Conservation (phyloP, 2,797 vertebrate genomes). For the Oryzias dopingdopingensis region DNA sequence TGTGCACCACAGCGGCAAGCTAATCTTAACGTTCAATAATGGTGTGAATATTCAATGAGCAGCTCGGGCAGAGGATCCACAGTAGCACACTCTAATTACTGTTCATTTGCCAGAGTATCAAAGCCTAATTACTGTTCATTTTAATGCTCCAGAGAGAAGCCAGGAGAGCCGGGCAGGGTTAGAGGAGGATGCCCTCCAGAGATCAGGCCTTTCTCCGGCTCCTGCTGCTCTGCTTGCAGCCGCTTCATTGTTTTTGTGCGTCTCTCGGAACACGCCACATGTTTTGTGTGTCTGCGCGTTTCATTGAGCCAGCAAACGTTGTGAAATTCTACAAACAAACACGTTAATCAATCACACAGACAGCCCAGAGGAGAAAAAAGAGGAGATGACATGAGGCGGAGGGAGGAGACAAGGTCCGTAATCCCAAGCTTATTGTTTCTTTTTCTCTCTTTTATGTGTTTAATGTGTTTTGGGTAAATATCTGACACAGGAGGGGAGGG, state of each 20-base stretch:
- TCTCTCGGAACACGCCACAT: slow-evolving; percentile 25
- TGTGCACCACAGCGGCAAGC: slow-evolving; percentile 79
- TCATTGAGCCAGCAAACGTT: slow-evolving; percentile 87
- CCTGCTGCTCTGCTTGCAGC: slow-evolving; percentile 79
- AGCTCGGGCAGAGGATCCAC: slow-evolving; percentile 89
- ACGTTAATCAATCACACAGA: slow-evolving; percentile 89
- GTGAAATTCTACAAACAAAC: slow-evolving; percentile 93
- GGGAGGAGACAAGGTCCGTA: slow-evolving; percentile 72
- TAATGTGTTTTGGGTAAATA: slow-evolving; percentile 92
- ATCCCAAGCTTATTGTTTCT: slow-evolving; percentile 83
- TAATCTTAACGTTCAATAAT: slow-evolving; percentile 99
- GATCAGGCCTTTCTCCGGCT: slow-evolving; percentile 91
- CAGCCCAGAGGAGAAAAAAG: slow-evolving; percentile 67
- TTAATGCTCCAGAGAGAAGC: slow-evolving; percentile 92
- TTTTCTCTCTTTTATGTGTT: slow-evolving; percentile 89
- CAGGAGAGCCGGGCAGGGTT: slow-evolving; percentile 92
- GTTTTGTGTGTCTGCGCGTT: slow-evolving; percentile 38
- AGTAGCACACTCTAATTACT: slow-evolving; percentile 99
- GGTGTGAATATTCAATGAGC: slow-evolving; percentile 98
- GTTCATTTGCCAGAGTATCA: slow-evolving; percentile 99
- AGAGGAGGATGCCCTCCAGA: slow-evolving; percentile 90
- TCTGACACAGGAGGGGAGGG: slow-evolving; percentile 80
- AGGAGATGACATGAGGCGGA: slow-evolving; percentile 50
- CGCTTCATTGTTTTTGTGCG: slow-evolving; percentile 83
- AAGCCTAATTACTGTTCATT: slow-evolving; percentile 99